phyloP scores from a whole-genome alignment of 2,113 vertebrate genomes.

The Motacilla tschutschensis region DNA sequence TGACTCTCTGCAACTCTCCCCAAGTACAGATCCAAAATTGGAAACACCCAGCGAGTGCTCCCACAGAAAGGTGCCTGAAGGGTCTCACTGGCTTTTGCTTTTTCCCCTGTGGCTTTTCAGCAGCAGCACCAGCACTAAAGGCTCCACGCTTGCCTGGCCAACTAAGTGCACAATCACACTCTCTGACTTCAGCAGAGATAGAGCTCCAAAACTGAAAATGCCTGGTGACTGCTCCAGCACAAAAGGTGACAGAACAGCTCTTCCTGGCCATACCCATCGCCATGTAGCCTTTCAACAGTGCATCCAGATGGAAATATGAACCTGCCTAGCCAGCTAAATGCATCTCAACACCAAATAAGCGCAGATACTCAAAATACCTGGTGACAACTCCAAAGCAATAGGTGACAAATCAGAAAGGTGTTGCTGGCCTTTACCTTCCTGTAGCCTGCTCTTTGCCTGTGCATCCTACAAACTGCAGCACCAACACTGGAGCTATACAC shows the following conservation, averaged over 20 bases:
- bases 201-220: not conserved
- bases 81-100: not conserved
- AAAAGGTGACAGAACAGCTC: not conserved
- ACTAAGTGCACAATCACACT: not conserved
- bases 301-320: not conserved
- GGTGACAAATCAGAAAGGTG: not conserved
- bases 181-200: not conserved
- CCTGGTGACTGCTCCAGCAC: not conserved
- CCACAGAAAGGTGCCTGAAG: not conserved
- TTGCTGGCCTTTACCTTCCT: not conserved
- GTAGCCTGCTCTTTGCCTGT: not conserved
- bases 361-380: not conserved
- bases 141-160: not conserved
- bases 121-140: not conserved
- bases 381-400: not conserved
- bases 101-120: not conserved
- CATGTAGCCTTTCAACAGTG: not conserved
- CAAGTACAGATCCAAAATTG: not conserved
- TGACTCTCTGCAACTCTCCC: not conserved
- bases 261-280: not conserved
- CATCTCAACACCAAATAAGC: not conserved
- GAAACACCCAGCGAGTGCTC: rapidly evolving
- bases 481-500: no score
- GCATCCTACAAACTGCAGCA: not conserved
- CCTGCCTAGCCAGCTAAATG: not conserved